These are phyloP conservation scores for Progne subis DNA, from an alignment of 2,113 vertebrate genomes.

Conservation along the genomic window DNA sequence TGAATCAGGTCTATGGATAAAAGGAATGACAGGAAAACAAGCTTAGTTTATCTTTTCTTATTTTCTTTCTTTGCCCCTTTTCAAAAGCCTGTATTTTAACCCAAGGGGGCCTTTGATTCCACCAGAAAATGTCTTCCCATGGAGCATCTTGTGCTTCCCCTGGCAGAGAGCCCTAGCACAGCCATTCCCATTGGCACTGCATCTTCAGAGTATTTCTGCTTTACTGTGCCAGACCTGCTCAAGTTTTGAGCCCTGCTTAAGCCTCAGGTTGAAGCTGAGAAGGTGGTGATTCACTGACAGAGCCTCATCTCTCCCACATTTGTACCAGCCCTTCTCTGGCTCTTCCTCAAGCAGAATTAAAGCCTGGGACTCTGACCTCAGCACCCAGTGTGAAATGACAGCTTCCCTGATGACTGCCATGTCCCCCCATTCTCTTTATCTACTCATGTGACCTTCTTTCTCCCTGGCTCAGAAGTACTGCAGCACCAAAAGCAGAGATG, in stretches of 20 bases:
- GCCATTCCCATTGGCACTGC: fast-evolving
- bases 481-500: neutral
- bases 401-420: neutral
- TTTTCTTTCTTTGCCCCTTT: neutral
- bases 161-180: neutral
- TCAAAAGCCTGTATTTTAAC: neutral
- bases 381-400: neutral
- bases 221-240: neutral
- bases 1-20: neutral
- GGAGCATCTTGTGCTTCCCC: neutral
- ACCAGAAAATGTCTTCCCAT: neutral
- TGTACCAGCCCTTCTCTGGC: neutral
- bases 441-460: neutral
- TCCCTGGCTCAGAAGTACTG: neutral
- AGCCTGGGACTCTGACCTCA: neutral
- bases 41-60: neutral
- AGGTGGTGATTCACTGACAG: neutral
- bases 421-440: neutral
- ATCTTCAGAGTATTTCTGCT: neutral
- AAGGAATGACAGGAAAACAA: neutral
- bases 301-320: neutral
- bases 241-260: neutral
- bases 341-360: neutral
- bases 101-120: neutral
- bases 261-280: neutral